Evolutionary conservation across 1,140 invertebrate genomes (phyloP), one percentile per base, ranked within the genome.

Genomic region (Hypsibius dujardini): DNA sequence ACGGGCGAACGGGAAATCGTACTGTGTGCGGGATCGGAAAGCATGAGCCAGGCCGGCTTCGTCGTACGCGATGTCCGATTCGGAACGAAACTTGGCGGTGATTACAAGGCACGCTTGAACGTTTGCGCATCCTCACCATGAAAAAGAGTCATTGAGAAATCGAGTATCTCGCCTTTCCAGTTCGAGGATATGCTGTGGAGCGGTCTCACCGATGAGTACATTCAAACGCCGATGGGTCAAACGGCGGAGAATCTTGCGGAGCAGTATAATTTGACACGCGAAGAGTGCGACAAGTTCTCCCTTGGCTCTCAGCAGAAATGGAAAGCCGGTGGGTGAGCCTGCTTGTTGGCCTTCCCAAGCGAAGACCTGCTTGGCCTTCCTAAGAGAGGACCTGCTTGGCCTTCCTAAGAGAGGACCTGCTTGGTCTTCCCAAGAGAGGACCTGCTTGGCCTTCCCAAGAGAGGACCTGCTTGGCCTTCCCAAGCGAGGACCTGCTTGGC

Each of bases 231-330:
- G 0, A 98, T 98, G 95, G 95, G 90, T 2, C 80, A 95, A 73
- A 98, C 95, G 1, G 95, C 95, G 7, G 95, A 98, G 82, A 98
- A 98, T 79, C 82, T 99, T 47, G 95, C 91, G 1, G 89, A 85
- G 42, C 87, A 97, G 77, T 96, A 89, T 77, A 87, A 87, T 47
- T 83, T 98, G 47, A 87, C 87, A 0, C 82, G 90, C 70, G 85
- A 90, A 74, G 89, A 95, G 75, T 88, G 88, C 72, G 94, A 98
- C 77, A 82, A 87, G 73, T 98, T 89, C 83, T 87, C 95, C 2
- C 77, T 95, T 0, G 83, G 83, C 74, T 96, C 94, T 12, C 84
- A 92, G 77, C 83, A 85, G 74, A 80, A 84, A 73, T 95, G 89
- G 89, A 88, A 89, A 79, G 82, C 84, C 77, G 85, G 87, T 88